Evolutionary conservation across 2,113 vertebrate species (phyloP), one percentile per base, ranked within the genome.

Genomic region (Anolis sagrei): DNA sequence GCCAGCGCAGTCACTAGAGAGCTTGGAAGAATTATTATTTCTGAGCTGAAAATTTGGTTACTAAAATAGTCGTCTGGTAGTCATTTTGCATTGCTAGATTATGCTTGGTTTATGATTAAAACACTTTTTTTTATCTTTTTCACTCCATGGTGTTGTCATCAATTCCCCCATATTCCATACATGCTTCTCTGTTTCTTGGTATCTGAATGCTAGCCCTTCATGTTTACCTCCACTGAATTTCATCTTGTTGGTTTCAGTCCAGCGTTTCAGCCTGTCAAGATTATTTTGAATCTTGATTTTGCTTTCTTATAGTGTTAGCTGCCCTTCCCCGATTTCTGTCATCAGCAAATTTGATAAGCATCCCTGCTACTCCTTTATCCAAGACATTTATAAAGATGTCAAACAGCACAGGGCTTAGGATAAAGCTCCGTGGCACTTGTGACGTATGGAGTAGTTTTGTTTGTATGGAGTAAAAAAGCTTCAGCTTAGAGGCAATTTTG

Each of bases 201-300:
- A 23, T 34, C 18, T 36, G 34, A 16, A 44, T 74, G 8, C 72
- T 44, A 36, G 36, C 19, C 5, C 70, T 72, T 34, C 34, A 36
- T 32, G 34, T 18, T 36, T 7, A 72, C 32, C 18, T 36, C 34
- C 21, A 5, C 34, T 72, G 32, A 72, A 72, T 44, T 44, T 73
- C 34, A 39, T 74, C 72, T 74, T 73, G 72, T 73, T 73, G 72
- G 72, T 39, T 44, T 44, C 21, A 8, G 72, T 74, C 18, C 6
- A 74, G 34, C 72, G 7, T 74, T 74, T 19, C 72, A 74, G 72
- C 72, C 72, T 39, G 72, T 74, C 72, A 74, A 74, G 72, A 74
- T 74, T 2, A 3, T 74, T 74, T 74, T 74, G 72, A 74, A 44
- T 74, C 72, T 39, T 74, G 72, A 74, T 74, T 74, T 21, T 25